Evolutionary conservation across 2,797 vertebrate species (phyloP), one percentile per base, ranked within the genome.

Genomic region (Falco berigora): DNA sequence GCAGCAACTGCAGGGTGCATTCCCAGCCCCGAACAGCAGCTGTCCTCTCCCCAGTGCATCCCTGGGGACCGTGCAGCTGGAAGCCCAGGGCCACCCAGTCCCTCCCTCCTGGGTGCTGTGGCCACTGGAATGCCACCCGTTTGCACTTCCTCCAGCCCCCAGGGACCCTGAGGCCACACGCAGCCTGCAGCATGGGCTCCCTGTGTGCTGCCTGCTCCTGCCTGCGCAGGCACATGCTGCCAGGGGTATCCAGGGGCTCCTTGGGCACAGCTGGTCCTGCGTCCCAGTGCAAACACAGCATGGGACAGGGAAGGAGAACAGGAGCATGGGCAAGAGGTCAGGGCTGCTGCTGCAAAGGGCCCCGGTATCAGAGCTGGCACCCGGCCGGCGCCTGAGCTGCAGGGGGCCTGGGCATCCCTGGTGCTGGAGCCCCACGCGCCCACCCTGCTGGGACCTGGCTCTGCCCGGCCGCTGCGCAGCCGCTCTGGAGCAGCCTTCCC

Each of bases 401-500:
- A 6, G n/a, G 49, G 23, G 8, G 11, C 58, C 52, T 9, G 44
- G 13, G 46, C 11, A 14, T 10, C 21, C 16, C 38, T 6, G 4
- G 50, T 46, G 32, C 62, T 7, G 1, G 44, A 44, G 56, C 62
- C 67, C 38, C 13, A 3, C 1, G 1, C 25, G 12, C 63, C 58
- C 21, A 0, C 28, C 42, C n/a, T 10, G 25, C 34, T 0, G 0
- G 38, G 47, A 74, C 4, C 52, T 0, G 0, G 22, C 68, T 86
- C 22, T 40, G 6, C 72, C 52, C 4, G 0, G 8, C 16, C 58
- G 36, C 24, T 44, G 24, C 3, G 6, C 0, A 3, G 56, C 23
- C 3, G 1, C 32, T 28, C 23, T 3, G 2, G 49, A 5, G 1
- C 1, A 0, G 12, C 38, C 47, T 59, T 63, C 69, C 80, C 59